Base-by-base conservation (phyloP, 2,888 invertebrate species). In the Anorthoa munda region DNA sequence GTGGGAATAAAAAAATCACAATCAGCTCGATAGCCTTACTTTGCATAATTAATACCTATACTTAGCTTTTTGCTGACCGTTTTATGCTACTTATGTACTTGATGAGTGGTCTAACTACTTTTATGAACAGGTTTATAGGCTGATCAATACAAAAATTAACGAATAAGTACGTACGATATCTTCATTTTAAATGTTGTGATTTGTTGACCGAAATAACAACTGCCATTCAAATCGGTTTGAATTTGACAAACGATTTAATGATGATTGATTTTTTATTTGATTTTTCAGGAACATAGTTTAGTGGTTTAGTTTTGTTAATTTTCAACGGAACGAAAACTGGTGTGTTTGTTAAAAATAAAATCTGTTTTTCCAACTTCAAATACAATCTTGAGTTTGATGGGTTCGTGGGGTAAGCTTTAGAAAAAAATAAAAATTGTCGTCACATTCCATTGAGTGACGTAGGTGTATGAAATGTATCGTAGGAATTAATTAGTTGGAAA, bases 1-100 rank as follows among this genome's bases (percentile, higher is more conserved):
- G 81, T 83, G 79, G 81, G 86, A 85, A 83, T 67, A 23, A 75
- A 73, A 75, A 77, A 73, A 63, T 68, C 63, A 68, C 70, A 72
- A 66, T 75, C 60, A 67, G 58, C 66, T 21, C 63, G 65, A 61
- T 56, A 77, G 61, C 64, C 63, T 77, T 77, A 67, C 31, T 50
- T 82, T 50, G 78, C 82, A 77, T 70, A 75, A 77, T 80, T 55
- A 59, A 80, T 66, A 69, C 11, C 31, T 77, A 53, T 63, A 55
- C 51, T 50, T 78, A 59, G 5, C 45, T 78, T 67, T 66, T 74
- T 60, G 65, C 78, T 66, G 21, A 45, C 15, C 31, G 48, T 26
- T 59, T 67, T 26, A 26, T 66, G n/a, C 21, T 56, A 51, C 46
- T 46, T 23, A 50, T 13, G 21, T 26, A 26, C 5, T 66, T 46